Conservation (phyloP, 2,113 vertebrate species). For the Uria aalge region DNA sequence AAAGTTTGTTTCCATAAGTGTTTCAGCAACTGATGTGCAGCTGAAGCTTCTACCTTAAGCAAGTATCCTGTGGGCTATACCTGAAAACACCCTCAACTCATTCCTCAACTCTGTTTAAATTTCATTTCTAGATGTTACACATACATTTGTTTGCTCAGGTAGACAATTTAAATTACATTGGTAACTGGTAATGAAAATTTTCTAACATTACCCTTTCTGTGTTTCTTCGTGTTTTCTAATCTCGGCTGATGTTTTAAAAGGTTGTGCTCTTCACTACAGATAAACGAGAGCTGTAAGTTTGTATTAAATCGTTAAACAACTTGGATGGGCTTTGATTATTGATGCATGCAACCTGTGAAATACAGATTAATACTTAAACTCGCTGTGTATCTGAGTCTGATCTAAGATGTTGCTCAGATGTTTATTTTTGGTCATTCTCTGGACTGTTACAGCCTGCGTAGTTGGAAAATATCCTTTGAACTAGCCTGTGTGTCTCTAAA, state of each 20-base stretch:
- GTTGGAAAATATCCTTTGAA: not conserved
- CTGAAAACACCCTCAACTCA: not conserved
- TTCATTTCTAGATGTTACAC: not conserved
- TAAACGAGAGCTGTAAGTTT: not conserved
- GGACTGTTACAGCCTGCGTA: not conserved
- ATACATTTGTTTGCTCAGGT: not conserved
- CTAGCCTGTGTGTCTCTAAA: not conserved
- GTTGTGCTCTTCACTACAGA: not conserved
- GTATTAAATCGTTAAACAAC: not conserved
- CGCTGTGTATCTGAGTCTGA: not conserved
- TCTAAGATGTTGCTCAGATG: not conserved
- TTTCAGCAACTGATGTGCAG: not conserved
- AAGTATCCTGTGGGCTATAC: not conserved
- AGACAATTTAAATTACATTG: not conserved
- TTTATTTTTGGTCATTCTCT: not conserved
- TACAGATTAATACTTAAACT: not conserved
- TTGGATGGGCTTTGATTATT: not conserved
- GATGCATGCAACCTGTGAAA: not conserved
- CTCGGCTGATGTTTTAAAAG: not conserved
- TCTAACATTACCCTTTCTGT: not conserved
- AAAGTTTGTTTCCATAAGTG: not conserved
- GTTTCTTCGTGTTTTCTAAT: not conserved
- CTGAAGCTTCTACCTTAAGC: not conserved
- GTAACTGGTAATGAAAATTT: not conserved
- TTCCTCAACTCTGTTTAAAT: not conserved